phyloP scores from a whole-genome alignment of 2,797 vertebrate genomes.

The Coccyzus lansbergi region DNA sequence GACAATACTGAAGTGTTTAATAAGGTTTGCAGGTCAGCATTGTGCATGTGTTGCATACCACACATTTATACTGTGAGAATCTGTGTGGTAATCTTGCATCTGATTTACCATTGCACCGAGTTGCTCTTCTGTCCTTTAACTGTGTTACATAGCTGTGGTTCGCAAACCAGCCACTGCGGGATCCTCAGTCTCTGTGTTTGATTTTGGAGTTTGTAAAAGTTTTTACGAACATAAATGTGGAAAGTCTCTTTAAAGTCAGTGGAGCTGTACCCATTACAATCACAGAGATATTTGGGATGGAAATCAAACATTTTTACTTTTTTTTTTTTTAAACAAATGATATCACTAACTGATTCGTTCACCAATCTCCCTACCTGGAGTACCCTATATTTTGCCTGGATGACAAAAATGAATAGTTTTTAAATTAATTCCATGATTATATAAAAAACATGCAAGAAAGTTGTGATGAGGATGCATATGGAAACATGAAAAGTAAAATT shows the following conservation, averaged over 20 bases:
- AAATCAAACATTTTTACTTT: not conserved
- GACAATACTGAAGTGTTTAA: not conserved
- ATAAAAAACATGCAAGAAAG: not conserved
- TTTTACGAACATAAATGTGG: not conserved
- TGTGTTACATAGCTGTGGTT: not conserved
- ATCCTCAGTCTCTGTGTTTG: not conserved
- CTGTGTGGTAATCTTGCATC: not conserved
- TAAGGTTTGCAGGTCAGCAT: not conserved
- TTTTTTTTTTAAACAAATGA: not conserved
- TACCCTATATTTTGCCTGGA: not conserved
- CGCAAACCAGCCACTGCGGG: not conserved
- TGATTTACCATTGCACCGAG: not conserved
- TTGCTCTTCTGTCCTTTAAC: not conserved
- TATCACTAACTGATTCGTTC: not conserved
- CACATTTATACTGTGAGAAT: not conserved
- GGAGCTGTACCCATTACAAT: not conserved
- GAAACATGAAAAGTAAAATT: not conserved
- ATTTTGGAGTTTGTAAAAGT: not conserved
- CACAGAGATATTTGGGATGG: not conserved
- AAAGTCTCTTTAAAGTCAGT: constrained; percentile 1
- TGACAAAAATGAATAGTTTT: not conserved
- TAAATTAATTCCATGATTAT: not conserved
- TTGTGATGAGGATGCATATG: not conserved
- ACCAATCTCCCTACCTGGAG: accelerated
- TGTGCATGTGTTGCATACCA: not conserved